phyloP scores from a whole-genome alignment of 2,797 vertebrate genomes.

The Epinephelus coioides region DNA sequence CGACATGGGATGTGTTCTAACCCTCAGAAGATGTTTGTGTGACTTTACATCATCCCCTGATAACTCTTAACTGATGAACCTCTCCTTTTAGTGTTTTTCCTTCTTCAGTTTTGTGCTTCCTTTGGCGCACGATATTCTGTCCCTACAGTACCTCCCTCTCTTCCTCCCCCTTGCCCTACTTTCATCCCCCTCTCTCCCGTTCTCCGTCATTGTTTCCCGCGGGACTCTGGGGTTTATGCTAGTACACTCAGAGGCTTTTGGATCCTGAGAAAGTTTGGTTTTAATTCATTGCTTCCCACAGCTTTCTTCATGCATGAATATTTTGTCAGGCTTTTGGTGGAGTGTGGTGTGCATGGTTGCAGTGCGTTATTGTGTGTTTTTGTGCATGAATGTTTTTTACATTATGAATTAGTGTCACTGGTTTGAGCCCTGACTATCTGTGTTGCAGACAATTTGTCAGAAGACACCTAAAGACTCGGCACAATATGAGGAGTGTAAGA shows the following conservation, averaged over 20 bases:
- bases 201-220: constrained; percentile 58
- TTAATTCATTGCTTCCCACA: constrained; percentile 71
- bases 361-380: constrained; percentile 12
- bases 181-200: constrained; percentile 34
- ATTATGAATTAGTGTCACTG: neutral
- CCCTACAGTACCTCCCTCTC: constrained; percentile 32
- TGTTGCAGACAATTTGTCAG: constrained; percentile 96
- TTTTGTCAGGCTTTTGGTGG: constrained; percentile 38
- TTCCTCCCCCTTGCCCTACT: constrained; percentile 37
- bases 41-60: constrained; percentile 31
- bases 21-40: constrained; percentile 37
- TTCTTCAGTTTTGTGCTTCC: constrained; percentile 38
- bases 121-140: constrained; percentile 44
- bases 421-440: constrained; percentile 33
- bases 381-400: neutral
- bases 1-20: constrained; percentile 26
- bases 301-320: constrained; percentile 27
- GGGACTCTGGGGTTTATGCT: constrained; percentile 71
- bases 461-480: constrained; percentile 93
- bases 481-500: constrained; percentile 91
- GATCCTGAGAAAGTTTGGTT: constrained; percentile 84
- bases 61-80: constrained; percentile 33
- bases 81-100: constrained; percentile 30
- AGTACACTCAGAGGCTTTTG: constrained; percentile 63
- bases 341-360: constrained; percentile 1